Evolutionary conservation across 2,797 vertebrate genomes (phyloP).

Genomic region (Delichon dasypus): DNA sequence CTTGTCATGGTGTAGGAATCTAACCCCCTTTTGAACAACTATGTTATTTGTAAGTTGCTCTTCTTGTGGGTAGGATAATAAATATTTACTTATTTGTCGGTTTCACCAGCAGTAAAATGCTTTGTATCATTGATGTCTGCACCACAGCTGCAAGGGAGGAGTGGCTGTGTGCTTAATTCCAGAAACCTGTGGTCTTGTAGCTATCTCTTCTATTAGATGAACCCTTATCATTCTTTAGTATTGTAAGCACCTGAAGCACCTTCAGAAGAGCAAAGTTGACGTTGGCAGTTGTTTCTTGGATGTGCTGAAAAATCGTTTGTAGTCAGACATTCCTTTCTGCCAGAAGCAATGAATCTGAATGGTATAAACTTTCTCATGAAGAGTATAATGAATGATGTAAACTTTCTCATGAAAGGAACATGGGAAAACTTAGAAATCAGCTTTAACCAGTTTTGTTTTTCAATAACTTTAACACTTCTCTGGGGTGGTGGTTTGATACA

Average conservation of each 20-base stretch:
- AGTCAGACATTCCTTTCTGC: not conserved
- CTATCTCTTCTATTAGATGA: not conserved
- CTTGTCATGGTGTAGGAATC: not conserved
- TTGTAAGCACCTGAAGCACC: not conserved
- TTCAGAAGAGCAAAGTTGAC: not conserved
- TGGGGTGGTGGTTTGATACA: not conserved
- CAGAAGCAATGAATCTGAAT: not conserved
- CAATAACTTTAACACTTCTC: not conserved
- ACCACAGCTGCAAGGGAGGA: not conserved
- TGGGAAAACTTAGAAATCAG: not conserved
- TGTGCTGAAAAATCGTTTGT: not conserved
- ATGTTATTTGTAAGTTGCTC: not conserved
- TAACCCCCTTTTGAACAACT: not conserved
- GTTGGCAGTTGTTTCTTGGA: not conserved
- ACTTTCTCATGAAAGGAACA: not conserved
- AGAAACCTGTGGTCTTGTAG: not conserved
- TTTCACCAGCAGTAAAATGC: not conserved
- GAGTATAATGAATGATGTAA: not conserved
- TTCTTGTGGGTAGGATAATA: not conserved
- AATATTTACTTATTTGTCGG: not conserved
- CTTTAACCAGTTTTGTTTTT: not conserved
- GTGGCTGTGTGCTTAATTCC: not conserved
- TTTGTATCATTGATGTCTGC: fast-evolving
- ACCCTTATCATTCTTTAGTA: not conserved
- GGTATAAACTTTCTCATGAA: not conserved